These are phyloP conservation scores for Ernsta delagoae DNA, from an alignment of 2,888 invertebrate genomes.

Conservation along the genomic window DNA sequence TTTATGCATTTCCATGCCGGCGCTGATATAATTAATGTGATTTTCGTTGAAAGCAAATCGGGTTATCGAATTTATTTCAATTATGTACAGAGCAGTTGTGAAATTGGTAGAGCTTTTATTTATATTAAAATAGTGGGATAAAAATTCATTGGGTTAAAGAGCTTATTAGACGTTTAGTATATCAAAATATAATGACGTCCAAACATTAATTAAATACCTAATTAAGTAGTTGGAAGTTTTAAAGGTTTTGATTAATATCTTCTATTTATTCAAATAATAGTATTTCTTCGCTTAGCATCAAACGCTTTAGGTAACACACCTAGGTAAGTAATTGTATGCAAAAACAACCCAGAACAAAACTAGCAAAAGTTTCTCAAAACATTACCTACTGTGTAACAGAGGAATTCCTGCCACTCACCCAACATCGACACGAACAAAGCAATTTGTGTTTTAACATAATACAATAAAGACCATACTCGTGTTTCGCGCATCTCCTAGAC, in stretches of 20 bases:
- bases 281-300: too few species aligned
- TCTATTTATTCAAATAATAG: too few species aligned
- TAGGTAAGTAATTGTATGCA: background rate
- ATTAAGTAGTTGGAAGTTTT: too few species aligned
- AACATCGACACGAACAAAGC: background rate
- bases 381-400: conserved; percentile 10
- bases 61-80: conserved; percentile 11
- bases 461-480: conserved; percentile 9
- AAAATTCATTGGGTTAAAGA: too few species aligned
- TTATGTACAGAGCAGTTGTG: background rate
- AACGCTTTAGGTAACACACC: too few species aligned
- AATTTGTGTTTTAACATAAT: conserved; percentile 12
- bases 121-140: too few species aligned
- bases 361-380: conserved; percentile 16
- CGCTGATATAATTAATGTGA: conserved; percentile 29
- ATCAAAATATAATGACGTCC: too few species aligned
- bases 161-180: too few species aligned
- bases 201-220: too few species aligned
- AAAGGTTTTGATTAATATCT: too few species aligned
- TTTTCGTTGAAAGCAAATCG: conserved; percentile 21
- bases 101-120: background rate
- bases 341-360: conserved; percentile 26
- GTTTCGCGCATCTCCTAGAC: background rate
- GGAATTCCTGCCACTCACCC: conserved; percentile 20
- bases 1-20: conserved; percentile 28